Base-by-base conservation (phyloP, 2,888 invertebrate species). In the Bimastos eiseni region DNA sequence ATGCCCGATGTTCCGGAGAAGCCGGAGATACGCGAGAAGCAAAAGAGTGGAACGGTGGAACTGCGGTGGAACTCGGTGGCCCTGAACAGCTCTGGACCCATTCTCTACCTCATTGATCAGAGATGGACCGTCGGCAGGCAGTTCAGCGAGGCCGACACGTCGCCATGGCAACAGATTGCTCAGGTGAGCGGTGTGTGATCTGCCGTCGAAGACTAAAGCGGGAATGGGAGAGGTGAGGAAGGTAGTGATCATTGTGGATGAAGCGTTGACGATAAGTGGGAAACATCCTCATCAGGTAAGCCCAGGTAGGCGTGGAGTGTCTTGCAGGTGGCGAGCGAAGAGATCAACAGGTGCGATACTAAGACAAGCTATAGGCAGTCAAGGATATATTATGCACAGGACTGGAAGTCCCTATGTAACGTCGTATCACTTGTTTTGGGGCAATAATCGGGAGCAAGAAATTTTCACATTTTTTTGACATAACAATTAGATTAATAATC, bases 11-110 rank as follows among this genome's bases (percentile, higher is more conserved):
- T 38, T 33, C 89, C 89, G 44, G 49, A 89, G n/a, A 41, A 41
- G 44, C 89, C 89, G 2, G 49, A 49, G 89, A 37, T 89, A 5
- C 41, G 33, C 6, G 89, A 89, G 89, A 89, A 37, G 89, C 44
- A 33, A 21, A 89, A 49, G 49, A 44, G 41, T 89, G 49, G 89
- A 41, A 34, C 44, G 89, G 89, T 49, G 41, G 89, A 89, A 37
- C 89, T 89, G 49, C 5, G 89, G 2, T 89, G 89, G 89, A 89
- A 41, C 44, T 89, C 89, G 0, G 89, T 89, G 0, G 41, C 89
- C 37, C 33, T 34, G 41, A 89, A 49, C 44, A 89, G 89, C 89
- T 89, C 89, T 41, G 89, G 89, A 33, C 89, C 89, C 38, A 89
- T 89, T 30, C 41, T 89, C 30, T 89, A 89, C 89, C 89, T 89